Conservation (phyloP, 2,888 invertebrate genomes). For the Lasioglossum leucozonium region DNA sequence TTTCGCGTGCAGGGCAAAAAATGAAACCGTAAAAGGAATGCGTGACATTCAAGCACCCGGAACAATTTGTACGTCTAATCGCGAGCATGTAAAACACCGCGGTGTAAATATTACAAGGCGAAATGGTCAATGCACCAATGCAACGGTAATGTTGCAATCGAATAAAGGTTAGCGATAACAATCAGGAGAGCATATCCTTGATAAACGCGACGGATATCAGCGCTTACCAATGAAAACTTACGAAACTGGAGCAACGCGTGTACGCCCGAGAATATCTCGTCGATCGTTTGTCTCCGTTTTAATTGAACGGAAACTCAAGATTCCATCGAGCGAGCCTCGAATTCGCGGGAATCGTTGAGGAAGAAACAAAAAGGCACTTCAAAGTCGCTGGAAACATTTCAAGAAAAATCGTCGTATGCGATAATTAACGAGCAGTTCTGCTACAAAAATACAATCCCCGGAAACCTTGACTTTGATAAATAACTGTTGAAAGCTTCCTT, state of each 20-base stretch:
- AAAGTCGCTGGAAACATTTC: background rate
- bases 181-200: slow-evolving; percentile 48
- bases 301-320: background rate
- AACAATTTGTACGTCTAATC: slow-evolving; percentile 24
- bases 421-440: background rate
- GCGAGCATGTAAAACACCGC: background rate
- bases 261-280: background rate
- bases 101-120: slow-evolving; percentile 33
- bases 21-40: background rate
- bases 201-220: slow-evolving; percentile 9
- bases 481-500: background rate
- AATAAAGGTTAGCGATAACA: slow-evolving; percentile 47
- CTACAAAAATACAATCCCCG: background rate
- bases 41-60: background rate
- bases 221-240: slow-evolving; percentile 19
- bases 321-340: background rate
- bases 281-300: slow-evolving; percentile 1
- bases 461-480: background rate
- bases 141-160: slow-evolving; percentile 39
- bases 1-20: background rate
- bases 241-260: slow-evolving; percentile 27
- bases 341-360: background rate
- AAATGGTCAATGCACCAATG: slow-evolving; percentile 34
- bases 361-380: background rate
- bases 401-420: background rate